Evolutionary conservation across 2,888 invertebrate species (phyloP).

Genomic region (Acanthosepion esculentum): DNA sequence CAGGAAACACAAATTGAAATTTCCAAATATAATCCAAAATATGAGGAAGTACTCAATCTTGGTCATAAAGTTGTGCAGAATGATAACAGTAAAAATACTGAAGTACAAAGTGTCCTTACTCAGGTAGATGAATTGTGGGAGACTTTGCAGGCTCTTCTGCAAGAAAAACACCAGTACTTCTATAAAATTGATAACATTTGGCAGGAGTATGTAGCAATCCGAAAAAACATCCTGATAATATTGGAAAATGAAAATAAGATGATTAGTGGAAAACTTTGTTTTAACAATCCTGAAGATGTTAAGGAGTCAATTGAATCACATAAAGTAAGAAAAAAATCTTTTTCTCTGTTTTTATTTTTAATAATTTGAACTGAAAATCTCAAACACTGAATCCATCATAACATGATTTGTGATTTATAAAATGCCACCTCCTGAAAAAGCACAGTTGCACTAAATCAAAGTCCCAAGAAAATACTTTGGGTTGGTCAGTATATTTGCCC

Average conservation of each 20-base stretch:
- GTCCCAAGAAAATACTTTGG: too few species aligned
- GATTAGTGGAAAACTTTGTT: slow-evolving; percentile 63
- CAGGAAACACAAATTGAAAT: slow-evolving; percentile 69
- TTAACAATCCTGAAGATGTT: slow-evolving; percentile 64
- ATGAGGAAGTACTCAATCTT: slow-evolving; percentile 85
- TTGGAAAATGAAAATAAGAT: slow-evolving; percentile 65
- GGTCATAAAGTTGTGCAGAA: slow-evolving; percentile 78
- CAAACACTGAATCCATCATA: too few species aligned
- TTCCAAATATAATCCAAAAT: slow-evolving; percentile 66
- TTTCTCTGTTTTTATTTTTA: not conserved
- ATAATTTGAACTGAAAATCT: not conserved
- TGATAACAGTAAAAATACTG: slow-evolving; percentile 62
- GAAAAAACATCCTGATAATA: slow-evolving; percentile 62
- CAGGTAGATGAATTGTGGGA: slow-evolving; percentile 69
- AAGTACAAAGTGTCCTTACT: slow-evolving; percentile 64
- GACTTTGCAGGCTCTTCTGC: slow-evolving; percentile 61
- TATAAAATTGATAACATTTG: slow-evolving; percentile 63
- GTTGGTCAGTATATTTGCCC: too few species aligned
- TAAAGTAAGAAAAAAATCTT: slow-evolving; percentile 60
- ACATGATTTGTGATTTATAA: too few species aligned
- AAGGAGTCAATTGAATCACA: slow-evolving; percentile 70
- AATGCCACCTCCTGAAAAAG: too few species aligned
- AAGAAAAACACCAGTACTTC: slow-evolving; percentile 65
- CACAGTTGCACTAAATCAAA: too few species aligned
- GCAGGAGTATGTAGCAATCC: slow-evolving; percentile 70